Evolutionary conservation across 1,140 invertebrate species (phyloP).

Genomic region (Acyrthosiphon pisum): DNA sequence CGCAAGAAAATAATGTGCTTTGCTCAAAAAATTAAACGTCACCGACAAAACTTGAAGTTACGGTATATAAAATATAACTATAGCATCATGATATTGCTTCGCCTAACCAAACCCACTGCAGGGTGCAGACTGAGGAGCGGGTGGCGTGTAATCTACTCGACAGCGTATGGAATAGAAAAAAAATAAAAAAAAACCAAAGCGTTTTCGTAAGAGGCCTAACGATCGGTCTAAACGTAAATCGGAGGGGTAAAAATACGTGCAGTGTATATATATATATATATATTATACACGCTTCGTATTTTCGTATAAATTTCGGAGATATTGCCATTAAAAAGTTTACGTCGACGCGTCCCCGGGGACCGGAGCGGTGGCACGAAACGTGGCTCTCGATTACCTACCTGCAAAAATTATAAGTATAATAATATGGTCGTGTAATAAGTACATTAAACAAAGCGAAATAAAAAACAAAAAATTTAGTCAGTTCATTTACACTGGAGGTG

Average conservation of each 20-base stretch:
- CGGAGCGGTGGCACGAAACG: neutral
- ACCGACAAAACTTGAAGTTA: neutral
- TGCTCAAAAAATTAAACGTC: neutral
- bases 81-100: neutral
- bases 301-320: neutral
- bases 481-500: neutral
- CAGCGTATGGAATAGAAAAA: neutral
- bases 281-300: neutral
- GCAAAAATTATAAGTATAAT: neutral
- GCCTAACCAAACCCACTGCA: neutral
- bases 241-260: neutral
- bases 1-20: neutral
- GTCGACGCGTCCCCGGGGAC: neutral
- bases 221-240: neutral
- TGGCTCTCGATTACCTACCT: constrained; percentile 10
- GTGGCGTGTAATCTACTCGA: neutral
- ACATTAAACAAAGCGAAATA: neutral
- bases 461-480: neutral
- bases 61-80: neutral
- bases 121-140: neutral
- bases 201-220: neutral
- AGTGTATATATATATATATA: neutral
- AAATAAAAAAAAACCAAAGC: neutral
- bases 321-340: constrained; percentile 27
- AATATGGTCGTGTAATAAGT: neutral